Evolutionary conservation across 2,113 vertebrate species (phyloP).

Genomic region (Scopus umbretta): DNA sequence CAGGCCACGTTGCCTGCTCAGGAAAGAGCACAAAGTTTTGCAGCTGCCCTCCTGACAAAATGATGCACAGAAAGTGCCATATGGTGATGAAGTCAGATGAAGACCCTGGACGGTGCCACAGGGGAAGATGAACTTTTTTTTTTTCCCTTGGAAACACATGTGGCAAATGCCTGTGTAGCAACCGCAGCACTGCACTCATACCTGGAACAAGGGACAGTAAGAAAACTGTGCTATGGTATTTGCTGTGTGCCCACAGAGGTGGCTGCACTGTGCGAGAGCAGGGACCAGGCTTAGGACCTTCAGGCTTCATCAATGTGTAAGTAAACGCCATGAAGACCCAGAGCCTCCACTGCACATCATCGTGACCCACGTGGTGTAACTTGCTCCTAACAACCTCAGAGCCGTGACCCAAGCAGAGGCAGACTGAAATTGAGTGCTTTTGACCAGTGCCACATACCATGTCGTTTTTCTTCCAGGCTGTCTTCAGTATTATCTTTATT

Average conservation of each 20-base stretch:
- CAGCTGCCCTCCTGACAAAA: neutral
- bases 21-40: neutral
- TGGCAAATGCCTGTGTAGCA: neutral
- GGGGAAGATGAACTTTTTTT: neutral
- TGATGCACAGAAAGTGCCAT: neutral
- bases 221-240: neutral
- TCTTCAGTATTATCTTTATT: neutral
- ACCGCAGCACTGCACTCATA: accelerated
- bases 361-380: accelerated
- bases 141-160: neutral
- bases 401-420: neutral
- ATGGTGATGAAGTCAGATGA: neutral
- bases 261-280: accelerated
- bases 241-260: accelerated
- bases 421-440: neutral
- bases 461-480: neutral
- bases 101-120: neutral
- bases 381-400: neutral
- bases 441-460: neutral
- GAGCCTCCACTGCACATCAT: neutral
- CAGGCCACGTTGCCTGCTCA: neutral
- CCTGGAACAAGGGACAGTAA: neutral
- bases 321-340: neutral
- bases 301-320: accelerated
- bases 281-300: neutral